Percentiles rank a stretch among this genome's conserved stretches.
Conservation (phyloP, 2,888 invertebrate species). For the Aphidius colemani region DNA sequence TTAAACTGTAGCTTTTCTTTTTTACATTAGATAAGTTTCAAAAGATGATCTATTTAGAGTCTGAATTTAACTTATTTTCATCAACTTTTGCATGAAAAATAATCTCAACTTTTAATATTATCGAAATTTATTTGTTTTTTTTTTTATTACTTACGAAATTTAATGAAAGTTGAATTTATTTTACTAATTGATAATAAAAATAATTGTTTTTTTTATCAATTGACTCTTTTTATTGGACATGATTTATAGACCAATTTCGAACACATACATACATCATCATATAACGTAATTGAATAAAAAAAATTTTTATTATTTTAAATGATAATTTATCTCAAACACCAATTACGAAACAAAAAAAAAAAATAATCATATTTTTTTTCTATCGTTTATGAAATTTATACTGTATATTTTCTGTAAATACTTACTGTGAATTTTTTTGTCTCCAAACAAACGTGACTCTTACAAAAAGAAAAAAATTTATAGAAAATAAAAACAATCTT, state of each 20-base stretch:
- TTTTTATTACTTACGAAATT: not conserved
- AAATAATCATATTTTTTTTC: not conserved
- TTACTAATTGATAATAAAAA: not conserved
- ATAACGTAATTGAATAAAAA: not conserved
- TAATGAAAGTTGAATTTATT: not conserved
- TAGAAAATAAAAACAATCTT: not conserved
- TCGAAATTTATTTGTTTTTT: not conserved
- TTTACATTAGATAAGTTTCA: no score
- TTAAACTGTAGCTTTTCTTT: no score
- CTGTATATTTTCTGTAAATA: not conserved
- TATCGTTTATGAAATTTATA: not conserved
- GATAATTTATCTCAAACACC: not conserved
- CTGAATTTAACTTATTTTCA: slow-evolving; percentile 1
- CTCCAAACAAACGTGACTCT: not conserved
- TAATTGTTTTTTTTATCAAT: not conserved
- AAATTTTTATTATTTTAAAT: not conserved
- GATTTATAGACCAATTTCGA: no score
- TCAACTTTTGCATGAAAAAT: not conserved
- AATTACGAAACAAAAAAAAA: not conserved
- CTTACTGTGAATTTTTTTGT: not conserved
- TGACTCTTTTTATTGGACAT: no score
- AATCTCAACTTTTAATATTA: not conserved
- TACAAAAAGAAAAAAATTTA: not conserved
- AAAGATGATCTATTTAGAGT: no score
- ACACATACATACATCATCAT: no score